Conservation (phyloP, 1,140 invertebrate species). For the Diploscapter pachys region DNA sequence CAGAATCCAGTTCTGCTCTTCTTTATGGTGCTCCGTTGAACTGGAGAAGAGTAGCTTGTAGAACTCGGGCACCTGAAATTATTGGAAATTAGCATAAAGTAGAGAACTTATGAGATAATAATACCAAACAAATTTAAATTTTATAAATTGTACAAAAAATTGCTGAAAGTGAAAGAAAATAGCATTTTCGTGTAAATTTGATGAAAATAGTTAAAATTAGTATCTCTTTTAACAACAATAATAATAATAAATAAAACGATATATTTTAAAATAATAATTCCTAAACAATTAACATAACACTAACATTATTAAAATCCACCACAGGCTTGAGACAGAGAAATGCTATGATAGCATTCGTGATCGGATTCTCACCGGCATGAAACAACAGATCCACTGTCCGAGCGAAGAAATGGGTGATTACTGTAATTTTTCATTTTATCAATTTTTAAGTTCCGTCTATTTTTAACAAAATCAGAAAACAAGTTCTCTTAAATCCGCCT, state of each 20-base stretch:
- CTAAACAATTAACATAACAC: neutral
- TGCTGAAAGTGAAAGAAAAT: constrained; percentile 2
- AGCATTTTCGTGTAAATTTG: too few species aligned
- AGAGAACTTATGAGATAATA: too few species aligned
- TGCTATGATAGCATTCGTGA: constrained; percentile 45
- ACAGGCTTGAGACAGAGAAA: constrained; percentile 47
- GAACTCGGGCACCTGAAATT: constrained; percentile 44
- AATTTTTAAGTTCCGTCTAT: constrained; percentile 7
- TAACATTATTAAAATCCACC: constrained; percentile 42
- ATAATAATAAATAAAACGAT: too few species aligned
- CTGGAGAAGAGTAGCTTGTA: constrained; percentile 50
- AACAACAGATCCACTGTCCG: constrained; percentile 47
- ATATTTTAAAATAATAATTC: too few species aligned
- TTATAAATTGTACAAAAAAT: neutral
- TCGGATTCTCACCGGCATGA: constrained; percentile 34
- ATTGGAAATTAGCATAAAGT: too few species aligned
- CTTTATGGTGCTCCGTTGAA: constrained; percentile 39
- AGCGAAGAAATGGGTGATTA: constrained; percentile 52
- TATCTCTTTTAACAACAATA: too few species aligned
- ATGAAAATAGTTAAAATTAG: too few species aligned
- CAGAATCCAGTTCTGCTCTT: constrained; percentile 47
- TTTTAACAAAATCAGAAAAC: constrained; percentile 4
- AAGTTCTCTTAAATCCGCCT: too few species aligned
- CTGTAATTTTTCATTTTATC: constrained; percentile 29
- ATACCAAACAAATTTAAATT: too few species aligned